phyloP scores from a whole-genome alignment of 2,888 invertebrate genomes.

The Asteroscopus sphinx region DNA sequence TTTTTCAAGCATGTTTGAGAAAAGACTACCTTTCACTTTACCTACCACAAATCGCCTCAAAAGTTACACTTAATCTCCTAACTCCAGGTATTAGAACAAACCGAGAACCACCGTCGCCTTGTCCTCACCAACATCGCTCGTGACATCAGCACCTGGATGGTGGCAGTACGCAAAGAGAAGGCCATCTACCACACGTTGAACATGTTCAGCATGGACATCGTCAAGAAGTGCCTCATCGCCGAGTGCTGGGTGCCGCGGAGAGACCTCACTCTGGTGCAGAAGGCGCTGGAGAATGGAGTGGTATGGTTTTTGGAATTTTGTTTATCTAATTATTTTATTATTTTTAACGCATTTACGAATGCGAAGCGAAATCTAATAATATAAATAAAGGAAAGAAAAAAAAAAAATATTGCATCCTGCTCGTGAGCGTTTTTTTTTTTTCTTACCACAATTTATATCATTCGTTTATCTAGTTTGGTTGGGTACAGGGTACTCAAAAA shows the following conservation, averaged over 20 bases:
- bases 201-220: conserved; percentile 97
- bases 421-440: no score
- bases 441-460: no score
- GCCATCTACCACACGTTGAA: conserved; percentile 98
- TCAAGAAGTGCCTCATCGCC: conserved; percentile 96
- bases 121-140: conserved; percentile 96
- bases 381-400: no score
- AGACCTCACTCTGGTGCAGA: conserved; percentile 93
- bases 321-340: no score
- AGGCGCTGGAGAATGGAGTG: conserved; percentile 95
- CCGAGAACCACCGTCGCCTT: conserved; percentile 95
- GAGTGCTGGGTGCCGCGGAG: conserved; percentile 96
- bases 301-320: conserved; percentile 79
- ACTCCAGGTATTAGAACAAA: conserved; percentile 94
- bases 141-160: conserved; percentile 96
- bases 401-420: no score
- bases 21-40: no score
- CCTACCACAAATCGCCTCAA: no score
- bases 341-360: no score
- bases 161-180: conserved; percentile 96
- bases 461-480: no score
- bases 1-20: no score
- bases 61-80: neutral
- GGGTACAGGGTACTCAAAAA: no score
- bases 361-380: no score